Evolutionary conservation across 2,797 vertebrate species (phyloP).

Genomic region (Channallabes apus): DNA sequence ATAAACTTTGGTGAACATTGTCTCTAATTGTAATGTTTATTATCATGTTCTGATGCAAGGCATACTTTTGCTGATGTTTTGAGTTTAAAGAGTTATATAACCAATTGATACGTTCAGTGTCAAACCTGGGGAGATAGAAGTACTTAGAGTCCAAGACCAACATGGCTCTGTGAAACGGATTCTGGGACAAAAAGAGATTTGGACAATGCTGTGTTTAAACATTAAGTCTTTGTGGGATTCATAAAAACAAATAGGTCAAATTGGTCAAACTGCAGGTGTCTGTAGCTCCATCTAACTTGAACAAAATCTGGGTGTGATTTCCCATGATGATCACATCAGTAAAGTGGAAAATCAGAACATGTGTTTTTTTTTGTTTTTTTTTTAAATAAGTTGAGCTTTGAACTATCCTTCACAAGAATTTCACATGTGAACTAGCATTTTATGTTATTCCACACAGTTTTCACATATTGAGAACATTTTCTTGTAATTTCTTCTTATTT

Average conservation of each 20-base stretch:
- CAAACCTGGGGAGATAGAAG: slow-evolving; percentile 44
- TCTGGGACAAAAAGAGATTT: slow-evolving; percentile 42
- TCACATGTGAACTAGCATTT: background rate
- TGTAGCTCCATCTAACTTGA: slow-evolving; percentile 35
- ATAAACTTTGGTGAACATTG: background rate
- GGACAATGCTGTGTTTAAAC: slow-evolving; percentile 40
- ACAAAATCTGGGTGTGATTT: slow-evolving; percentile 24
- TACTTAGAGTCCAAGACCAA: slow-evolving; percentile 54
- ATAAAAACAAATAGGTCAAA: slow-evolving; percentile 42
- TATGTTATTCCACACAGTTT: background rate
- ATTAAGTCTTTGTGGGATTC: slow-evolving; percentile 36
- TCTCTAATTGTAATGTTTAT: background rate
- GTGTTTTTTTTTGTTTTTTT: background rate
- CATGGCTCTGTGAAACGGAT: slow-evolving; percentile 48
- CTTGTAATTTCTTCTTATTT: background rate
- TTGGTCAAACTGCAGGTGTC: slow-evolving; percentile 33
- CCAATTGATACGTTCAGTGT: slow-evolving; percentile 21
- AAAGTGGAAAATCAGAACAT: background rate
- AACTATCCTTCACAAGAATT: background rate
- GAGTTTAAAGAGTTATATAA: slow-evolving; percentile 57
- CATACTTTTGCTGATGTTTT: slow-evolving; percentile 5
- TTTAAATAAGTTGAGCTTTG: too few relatives aligned
- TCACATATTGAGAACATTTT: background rate
- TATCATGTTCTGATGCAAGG: background rate
- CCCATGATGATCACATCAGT: background rate